These are phyloP conservation scores for Elaphurus davidianus DNA, from an alignment of 2,113 vertebrate genomes.

Conservation along the genomic window DNA sequence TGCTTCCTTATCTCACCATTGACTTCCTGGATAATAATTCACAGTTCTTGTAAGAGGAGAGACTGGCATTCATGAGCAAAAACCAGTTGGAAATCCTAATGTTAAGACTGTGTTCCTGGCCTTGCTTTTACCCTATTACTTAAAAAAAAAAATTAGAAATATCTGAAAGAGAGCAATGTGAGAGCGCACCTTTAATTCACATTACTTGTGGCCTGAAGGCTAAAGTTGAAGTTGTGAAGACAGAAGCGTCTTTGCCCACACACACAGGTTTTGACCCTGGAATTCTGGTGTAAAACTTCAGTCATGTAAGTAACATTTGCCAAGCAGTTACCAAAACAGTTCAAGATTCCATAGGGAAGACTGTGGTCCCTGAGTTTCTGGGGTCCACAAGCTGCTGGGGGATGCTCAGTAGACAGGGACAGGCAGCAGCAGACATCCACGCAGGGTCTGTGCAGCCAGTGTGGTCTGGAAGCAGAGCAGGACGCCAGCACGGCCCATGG, in stretches of 20 bases:
- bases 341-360: not conserved
- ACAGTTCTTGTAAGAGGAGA: not conserved
- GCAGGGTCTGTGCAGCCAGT: rapidly evolving
- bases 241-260: not conserved
- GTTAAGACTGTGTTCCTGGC: not conserved
- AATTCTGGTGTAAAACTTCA: not conserved
- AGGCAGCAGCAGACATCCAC: not conserved
- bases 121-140: not conserved
- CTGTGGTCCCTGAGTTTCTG: rapidly evolving
- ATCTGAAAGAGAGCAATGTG: not conserved
- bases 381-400: not conserved
- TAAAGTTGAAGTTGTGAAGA: not conserved
- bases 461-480: not conserved
- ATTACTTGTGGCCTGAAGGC: not conserved
- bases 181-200: not conserved
- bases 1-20: not conserved
- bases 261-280: not conserved
- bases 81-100: not conserved
- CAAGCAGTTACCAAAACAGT: not conserved
- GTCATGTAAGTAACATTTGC: not conserved
- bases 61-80: not conserved
- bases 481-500: rapidly evolving
- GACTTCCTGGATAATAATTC: not conserved
- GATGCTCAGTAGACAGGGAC: not conserved
- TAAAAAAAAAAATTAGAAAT: not conserved